Evolutionary conservation across 2,113 vertebrate genomes (phyloP), one percentile per base, ranked within the genome.

Genomic region (Daubentonia madagascariensis): DNA sequence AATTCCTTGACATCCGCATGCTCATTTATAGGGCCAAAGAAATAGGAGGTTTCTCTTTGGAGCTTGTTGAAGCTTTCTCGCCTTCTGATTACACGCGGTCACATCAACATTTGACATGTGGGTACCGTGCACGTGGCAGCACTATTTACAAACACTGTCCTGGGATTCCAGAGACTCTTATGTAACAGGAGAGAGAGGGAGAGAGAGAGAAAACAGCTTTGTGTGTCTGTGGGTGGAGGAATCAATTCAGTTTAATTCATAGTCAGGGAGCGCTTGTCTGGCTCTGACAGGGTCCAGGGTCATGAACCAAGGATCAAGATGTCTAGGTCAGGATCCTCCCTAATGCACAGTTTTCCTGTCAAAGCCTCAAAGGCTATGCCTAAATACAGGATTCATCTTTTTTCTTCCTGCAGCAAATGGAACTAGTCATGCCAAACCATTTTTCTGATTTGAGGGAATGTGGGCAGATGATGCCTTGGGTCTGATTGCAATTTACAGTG

Each of bases 61-160:
- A 30, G 16, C 35, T 8, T 23, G n/a, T 50, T 83, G 81, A 67
- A 18, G 20, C 13, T 84, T 63, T 59, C 70, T 84, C 52, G 5
- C 81, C 11, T 2, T 87, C 17, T 3, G 22, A n/a, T 90, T 80
- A 57, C 68, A 14, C 3, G 37, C 32, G 14, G 68, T 80, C 91
- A 54, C 40, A 3, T 90, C 95, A 94, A 50, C 81, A 1, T 59
- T 85, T 48, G 93, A 91, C 97, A 98, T 20, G 20, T 97, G 98
- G 97, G 73, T 70, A 0, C 3, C 0, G 0, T 4, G 92, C 97
- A 96, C 93, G 0, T 98, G 98, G 98, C 96, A 22, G 0, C 0
- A 0, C 93, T 98, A 85, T 98, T 99, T 98, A 98, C 97, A 99
- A 98, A 98, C 98, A 98, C 83, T 3, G 9, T 90, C 89, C 96